phyloP scores from a whole-genome alignment of 92 coral and sea anemone species.

The Palythoa grandiflora region DNA sequence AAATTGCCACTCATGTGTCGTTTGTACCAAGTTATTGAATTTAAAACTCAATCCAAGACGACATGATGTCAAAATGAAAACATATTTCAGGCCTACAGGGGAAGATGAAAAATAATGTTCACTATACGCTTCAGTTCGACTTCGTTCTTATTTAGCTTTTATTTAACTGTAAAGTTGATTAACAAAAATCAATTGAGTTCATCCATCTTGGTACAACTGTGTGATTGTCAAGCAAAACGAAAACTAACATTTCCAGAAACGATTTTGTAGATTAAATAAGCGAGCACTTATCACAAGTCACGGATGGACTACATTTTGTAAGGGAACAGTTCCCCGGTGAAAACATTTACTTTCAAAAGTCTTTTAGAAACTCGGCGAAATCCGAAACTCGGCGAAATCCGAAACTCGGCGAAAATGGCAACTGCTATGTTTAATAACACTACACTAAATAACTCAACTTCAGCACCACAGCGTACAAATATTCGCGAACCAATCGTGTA shows the following conservation, averaged over 20 bases:
- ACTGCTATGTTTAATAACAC: constrained; percentile 9
- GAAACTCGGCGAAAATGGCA: too few relatives aligned
- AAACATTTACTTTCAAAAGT: too few relatives aligned
- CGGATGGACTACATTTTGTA: background rate
- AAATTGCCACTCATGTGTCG: constrained; percentile 4
- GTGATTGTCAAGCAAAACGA: background rate
- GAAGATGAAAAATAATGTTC: background rate
- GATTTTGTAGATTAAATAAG: background rate
- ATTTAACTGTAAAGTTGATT: background rate
- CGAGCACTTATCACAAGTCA: background rate
- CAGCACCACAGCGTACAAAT: background rate
- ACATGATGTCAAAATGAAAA: background rate
- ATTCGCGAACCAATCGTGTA: constrained; percentile 26
- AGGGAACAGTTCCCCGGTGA: background rate
- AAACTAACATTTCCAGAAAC: background rate
- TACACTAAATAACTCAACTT: background rate
- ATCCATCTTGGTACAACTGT: background rate
- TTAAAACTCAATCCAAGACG: constrained; percentile 1
- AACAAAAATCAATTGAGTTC: background rate
- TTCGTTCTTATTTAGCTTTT: background rate
- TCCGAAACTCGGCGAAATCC: too few relatives aligned
- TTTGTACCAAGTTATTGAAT: constrained; percentile 9
- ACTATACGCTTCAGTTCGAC: background rate
- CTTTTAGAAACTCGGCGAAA: too few relatives aligned
- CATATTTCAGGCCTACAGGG: background rate